A percentile compares a stretch with the other conserved stretches of the same genome.
These are phyloP conservation scores for Atherinomorus stipes DNA, from an alignment of 2,113 vertebrate species.

Conservation along the genomic window DNA sequence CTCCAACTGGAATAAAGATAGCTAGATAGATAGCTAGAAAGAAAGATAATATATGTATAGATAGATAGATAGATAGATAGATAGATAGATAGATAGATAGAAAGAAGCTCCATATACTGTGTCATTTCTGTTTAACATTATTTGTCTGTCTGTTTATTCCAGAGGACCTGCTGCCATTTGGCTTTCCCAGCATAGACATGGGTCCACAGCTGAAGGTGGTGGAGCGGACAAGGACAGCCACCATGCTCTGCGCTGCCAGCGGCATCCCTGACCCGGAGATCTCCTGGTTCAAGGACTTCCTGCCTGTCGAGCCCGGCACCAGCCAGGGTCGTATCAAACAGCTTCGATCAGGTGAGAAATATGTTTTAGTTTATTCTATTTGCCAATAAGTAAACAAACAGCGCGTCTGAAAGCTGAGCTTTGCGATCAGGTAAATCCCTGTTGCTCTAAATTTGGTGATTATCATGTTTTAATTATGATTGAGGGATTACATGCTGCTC, in stretches of 20 bases:
- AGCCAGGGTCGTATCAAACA: conserved; percentile 97
- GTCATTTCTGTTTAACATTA: neutral
- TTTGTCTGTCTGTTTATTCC: conserved; percentile 39
- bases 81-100: no score
- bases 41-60: no score
- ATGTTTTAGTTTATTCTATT: neutral
- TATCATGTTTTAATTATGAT: conserved; percentile 70
- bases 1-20: no score
- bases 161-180: conserved; percentile 95
- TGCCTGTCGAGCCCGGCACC: conserved; percentile 90
- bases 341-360: conserved; percentile 90
- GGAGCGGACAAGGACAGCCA: conserved; percentile 93
- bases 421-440: conserved; percentile 54
- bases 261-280: conserved; percentile 97
- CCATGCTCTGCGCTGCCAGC: conserved; percentile 97
- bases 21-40: no score
- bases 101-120: neutral
- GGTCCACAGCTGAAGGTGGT: conserved; percentile 99
- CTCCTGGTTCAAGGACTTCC: conserved; percentile 99
- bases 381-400: conserved; percentile 34
- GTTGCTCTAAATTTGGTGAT: conserved; percentile 64
- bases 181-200: conserved; percentile 99
- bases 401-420: conserved; percentile 25
- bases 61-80: no score
- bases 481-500: conserved; percentile 70